phyloP scores from a whole-genome alignment of 2,888 invertebrate genomes.

The Agonopterix heracliana region DNA sequence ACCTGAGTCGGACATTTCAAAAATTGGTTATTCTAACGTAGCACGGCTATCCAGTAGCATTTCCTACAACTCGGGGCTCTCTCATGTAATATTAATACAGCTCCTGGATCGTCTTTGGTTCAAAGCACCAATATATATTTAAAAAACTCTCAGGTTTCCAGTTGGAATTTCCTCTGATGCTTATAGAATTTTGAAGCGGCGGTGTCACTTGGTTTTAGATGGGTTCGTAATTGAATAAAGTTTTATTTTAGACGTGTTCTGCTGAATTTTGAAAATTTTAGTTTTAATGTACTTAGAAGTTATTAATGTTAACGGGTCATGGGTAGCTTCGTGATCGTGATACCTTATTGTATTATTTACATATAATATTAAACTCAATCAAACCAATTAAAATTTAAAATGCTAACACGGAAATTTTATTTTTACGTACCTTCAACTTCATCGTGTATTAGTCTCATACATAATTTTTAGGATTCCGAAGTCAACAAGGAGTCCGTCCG shows the following conservation, averaged over 20 bases:
- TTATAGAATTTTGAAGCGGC: slow-evolving; percentile 20
- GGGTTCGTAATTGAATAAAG: slow-evolving; percentile 10
- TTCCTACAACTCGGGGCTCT: slow-evolving; percentile 11
- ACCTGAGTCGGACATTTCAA: slow-evolving; percentile 33
- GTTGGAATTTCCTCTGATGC: slow-evolving; percentile 14
- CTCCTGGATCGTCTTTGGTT: slow-evolving; percentile 23
- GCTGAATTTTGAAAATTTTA: no score
- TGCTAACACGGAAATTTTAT: no score
- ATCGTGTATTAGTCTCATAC: no score
- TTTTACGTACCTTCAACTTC: no score
- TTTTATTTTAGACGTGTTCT: not conserved
- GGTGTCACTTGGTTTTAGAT: slow-evolving; percentile 8
- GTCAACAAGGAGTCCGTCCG: no score
- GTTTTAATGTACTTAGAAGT: no score
- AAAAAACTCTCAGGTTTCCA: slow-evolving; percentile 24
- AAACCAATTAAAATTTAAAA: no score
- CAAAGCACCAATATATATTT: slow-evolving; percentile 42
- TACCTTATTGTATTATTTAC: no score
- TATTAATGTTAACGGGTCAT: no score
- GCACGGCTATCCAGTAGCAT: slow-evolving; percentile 21
- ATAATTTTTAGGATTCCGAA: no score
- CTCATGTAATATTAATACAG: slow-evolving; percentile 45
- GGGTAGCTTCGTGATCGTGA: no score
- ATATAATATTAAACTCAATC: no score
- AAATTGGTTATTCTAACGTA: slow-evolving; percentile 35